Percentiles rank a stretch among this genome's conserved stretches.
These are phyloP conservation scores for Linnaemya tessellans DNA, from an alignment of 2,888 invertebrate species.

Conservation along the genomic window DNA sequence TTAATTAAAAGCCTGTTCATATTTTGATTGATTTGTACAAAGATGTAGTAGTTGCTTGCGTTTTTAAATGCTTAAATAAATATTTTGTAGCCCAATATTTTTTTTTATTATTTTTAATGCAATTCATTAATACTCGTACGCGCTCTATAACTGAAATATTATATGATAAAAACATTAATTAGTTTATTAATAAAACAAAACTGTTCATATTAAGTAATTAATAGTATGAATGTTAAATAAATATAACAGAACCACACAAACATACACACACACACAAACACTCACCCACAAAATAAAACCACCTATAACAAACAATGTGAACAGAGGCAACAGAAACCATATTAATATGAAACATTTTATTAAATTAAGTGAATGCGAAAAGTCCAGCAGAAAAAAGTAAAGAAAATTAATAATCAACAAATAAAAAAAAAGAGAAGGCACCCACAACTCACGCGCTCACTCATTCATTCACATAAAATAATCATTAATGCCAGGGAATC, in stretches of 20 bases:
- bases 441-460: not conserved
- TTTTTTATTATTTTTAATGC: constrained; percentile 11
- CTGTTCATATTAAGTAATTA: constrained; percentile 47
- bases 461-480: constrained; percentile 44
- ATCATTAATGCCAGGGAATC: constrained; percentile 40
- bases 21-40: constrained; percentile 34
- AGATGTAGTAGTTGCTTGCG: not conserved
- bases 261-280: not conserved
- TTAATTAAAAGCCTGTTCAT: constrained; percentile 44
- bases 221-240: constrained; percentile 36
- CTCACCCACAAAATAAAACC: not conserved
- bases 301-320: not conserved
- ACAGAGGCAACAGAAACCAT: constrained; percentile 5
- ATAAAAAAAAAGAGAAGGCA: constrained; percentile 12
- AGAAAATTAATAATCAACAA: constrained; percentile 44
- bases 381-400: not conserved
- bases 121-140: constrained; percentile 35
- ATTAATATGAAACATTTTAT: constrained; percentile 45
- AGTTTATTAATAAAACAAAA: constrained; percentile 59
- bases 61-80: constrained; percentile 23
- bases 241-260: not conserved
- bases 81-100: not conserved
- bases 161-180: constrained; percentile 46
- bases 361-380: constrained; percentile 54
- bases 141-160: constrained; percentile 35